Evolutionary conservation across 2,888 invertebrate genomes (phyloP).

Genomic region (Hirtodrosophila confusa): DNA sequence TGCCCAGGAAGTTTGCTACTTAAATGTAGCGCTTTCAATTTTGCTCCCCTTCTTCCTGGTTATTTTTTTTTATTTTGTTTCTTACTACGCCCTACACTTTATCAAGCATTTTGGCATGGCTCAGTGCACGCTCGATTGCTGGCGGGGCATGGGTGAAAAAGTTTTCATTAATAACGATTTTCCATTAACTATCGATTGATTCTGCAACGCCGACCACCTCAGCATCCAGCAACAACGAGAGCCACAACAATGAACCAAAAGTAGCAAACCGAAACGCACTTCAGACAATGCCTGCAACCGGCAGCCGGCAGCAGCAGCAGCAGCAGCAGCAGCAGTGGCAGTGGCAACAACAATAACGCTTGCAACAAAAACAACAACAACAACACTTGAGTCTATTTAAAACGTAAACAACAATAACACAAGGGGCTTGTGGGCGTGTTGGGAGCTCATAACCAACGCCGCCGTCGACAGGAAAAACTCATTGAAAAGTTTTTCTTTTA

Average conservation of each 20-base stretch:
- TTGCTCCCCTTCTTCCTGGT: slow-evolving; percentile 11
- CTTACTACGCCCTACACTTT: slow-evolving; percentile 73
- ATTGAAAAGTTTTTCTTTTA: slow-evolving; percentile 82
- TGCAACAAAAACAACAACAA: slow-evolving; percentile 74
- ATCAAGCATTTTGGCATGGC: slow-evolving; percentile 81
- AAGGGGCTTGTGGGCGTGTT: slow-evolving; percentile 38
- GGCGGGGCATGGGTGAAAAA: slow-evolving; percentile 59
- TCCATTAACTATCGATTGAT: slow-evolving; percentile 85
- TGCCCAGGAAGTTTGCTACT: slow-evolving; percentile 67
- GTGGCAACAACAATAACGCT: slow-evolving; percentile 34
- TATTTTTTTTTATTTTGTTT: slow-evolving; percentile 33
- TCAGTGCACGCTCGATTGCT: slow-evolving; percentile 79
- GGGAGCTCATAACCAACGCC: slow-evolving; percentile 72
- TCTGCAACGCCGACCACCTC: slow-evolving; percentile 71
- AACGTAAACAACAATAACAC: slow-evolving; percentile 78
- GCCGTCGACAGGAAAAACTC: slow-evolving; percentile 79
- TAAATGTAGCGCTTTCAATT: slow-evolving; percentile 70
- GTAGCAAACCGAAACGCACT: slow-evolving; percentile 75
- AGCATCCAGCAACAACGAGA: slow-evolving; percentile 49
- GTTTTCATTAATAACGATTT: slow-evolving; percentile 84
- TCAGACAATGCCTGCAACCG: slow-evolving; percentile 77
- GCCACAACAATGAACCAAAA: slow-evolving; percentile 57
- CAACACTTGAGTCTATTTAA: slow-evolving; percentile 79
- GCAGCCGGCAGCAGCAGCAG: slow-evolving; percentile 43
- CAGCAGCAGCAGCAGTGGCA: slow-evolving; percentile 33